Base-by-base conservation (phyloP, 2,888 invertebrate species). In the Drosophila infuscata region DNA sequence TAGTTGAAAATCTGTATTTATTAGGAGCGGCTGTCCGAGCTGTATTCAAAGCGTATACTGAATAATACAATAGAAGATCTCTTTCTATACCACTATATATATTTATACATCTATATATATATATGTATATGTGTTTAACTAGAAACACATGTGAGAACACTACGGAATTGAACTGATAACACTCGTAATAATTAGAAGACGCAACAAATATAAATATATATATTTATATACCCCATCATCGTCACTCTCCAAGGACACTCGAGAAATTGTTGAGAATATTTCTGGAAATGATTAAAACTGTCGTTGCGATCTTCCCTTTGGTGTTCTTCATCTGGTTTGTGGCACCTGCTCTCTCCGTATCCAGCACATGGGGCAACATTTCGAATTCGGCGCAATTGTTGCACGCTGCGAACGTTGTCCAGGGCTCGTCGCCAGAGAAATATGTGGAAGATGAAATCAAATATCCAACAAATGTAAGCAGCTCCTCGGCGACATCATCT, bases 351-450 rank as follows among this genome's bases (percentile, higher is more conserved):
- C 84, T 79, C 56, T 86, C 91, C 64, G 86, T 92, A 51, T 91
- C 92, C 49, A 91, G 90, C 82, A 91, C 91, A 72, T 92, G 92
- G 92, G 92, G 92, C 46, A 92, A 91, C 69, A 91, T 92, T 60
- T 88, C 91, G 32, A 90, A 91, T 63, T 92, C 92, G 62, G 91
- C 92, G 56, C 91, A 92, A 78, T 70, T 92, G 62, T 70, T 92
- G 67, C 91, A 92, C 74, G 91, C 88, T 51, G 92, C 92, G 60
- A 91, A 91, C 58, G 85, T 92, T 56, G 81, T 85, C 49, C 91
- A 92, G 75, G 80, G 85, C 46, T 92, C 92, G 20, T 87, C 88
- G 61, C 83, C 91, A 4, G 91, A 79, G 11, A 90, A 87, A 90
- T 92, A 91, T 79, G 92, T 91, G 70, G 87, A 90, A 74, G 88